Evolutionary conservation across 2,113 vertebrate genomes (phyloP).

Genomic region (Ceyx margarethae): DNA sequence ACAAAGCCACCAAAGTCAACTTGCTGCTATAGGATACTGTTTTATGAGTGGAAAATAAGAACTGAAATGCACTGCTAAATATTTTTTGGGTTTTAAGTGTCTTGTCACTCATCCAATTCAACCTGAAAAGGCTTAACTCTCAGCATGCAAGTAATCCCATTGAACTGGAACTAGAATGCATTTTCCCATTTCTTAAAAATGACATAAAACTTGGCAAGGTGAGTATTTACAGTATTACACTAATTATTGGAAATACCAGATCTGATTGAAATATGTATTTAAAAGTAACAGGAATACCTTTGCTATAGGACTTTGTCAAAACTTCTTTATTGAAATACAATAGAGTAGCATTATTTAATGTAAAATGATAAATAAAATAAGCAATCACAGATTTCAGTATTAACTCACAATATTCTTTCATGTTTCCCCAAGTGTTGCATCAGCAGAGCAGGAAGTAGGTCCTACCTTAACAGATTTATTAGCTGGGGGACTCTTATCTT

Average conservation of each 20-base stretch:
- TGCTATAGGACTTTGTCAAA: neutral
- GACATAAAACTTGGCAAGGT: neutral
- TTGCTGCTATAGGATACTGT: neutral
- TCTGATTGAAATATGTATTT: neutral
- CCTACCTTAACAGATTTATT: neutral
- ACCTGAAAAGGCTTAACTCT: slow-evolving; percentile 35
- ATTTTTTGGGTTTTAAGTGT: slow-evolving; percentile 33
- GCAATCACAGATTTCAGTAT: too few species aligned
- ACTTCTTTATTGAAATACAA: neutral
- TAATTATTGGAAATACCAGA: neutral
- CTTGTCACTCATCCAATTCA: slow-evolving; percentile 46
- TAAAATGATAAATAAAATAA: neutral
- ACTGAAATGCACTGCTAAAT: slow-evolving; percentile 29
- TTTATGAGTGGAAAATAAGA: slow-evolving; percentile 50
- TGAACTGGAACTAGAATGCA: slow-evolving; percentile 28
- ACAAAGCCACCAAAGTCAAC: neutral
- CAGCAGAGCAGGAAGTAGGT: neutral
- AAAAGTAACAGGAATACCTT: neutral
- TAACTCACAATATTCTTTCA: neutral
- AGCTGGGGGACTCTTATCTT: neutral
- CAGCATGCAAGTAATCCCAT: slow-evolving; percentile 34
- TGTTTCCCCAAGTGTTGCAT: neutral
- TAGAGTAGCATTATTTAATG: neutral
- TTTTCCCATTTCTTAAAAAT: slow-evolving; percentile 38
- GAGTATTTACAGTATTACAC: neutral